Evolutionary conservation across 2,797 vertebrate species (phyloP).

Genomic region (Buphagus erythrorhynchus): DNA sequence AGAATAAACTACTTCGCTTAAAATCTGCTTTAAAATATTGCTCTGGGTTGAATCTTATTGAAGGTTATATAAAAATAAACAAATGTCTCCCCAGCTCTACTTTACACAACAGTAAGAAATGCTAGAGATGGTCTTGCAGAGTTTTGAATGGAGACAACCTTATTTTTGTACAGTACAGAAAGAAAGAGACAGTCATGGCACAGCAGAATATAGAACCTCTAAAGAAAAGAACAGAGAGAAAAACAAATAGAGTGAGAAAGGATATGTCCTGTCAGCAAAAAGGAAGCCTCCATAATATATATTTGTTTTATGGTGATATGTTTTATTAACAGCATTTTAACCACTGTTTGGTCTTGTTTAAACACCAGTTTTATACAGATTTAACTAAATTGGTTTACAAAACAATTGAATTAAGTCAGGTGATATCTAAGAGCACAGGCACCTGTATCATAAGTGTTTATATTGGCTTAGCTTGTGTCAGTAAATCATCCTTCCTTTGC

Average conservation of each 20-base stretch:
- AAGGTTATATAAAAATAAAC: background rate
- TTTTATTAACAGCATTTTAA: conserved; percentile 37
- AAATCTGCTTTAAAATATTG: conserved; percentile 7
- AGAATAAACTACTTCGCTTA: background rate
- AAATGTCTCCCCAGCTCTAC: background rate
- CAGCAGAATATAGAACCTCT: background rate
- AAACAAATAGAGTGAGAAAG: background rate
- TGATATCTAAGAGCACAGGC: conserved; percentile 20
- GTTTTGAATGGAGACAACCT: background rate
- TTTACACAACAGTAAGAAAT: background rate
- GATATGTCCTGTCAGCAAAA: background rate
- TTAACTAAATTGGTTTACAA: conserved; percentile 48
- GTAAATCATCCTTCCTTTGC: conserved; percentile 24
- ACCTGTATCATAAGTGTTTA: conserved; percentile 53
- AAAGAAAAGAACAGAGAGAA: background rate
- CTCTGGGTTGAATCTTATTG: background rate
- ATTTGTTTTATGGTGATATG: conserved; percentile 12
- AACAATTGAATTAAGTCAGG: conserved; percentile 48
- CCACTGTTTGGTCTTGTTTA: conserved; percentile 1
- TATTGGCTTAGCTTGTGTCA: conserved; percentile 46
- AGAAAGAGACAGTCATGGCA: background rate
- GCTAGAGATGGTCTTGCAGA: background rate
- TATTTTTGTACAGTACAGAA: background rate
- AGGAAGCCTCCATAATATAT: background rate
- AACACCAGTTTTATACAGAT: conserved; percentile 34